phyloP scores from a whole-genome alignment of 2,113 vertebrate genomes.

The Notiomystis cincta region DNA sequence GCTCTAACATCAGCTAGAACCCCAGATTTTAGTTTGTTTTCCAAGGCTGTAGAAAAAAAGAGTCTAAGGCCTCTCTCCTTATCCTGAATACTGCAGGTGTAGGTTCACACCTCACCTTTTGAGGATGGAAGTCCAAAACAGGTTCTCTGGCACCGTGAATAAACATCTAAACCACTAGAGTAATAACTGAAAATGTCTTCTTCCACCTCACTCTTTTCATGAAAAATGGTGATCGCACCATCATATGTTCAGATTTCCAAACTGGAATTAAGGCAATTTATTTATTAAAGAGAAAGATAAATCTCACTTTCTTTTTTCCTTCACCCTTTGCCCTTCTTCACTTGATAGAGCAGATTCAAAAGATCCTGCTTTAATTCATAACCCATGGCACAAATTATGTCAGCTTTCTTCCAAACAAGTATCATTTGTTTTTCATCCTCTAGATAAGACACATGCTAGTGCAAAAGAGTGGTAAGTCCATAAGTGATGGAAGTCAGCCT shows the following conservation, averaged over 20 bases:
- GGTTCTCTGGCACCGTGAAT: fast-evolving
- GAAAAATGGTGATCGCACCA: background rate
- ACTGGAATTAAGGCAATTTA: background rate
- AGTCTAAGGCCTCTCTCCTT: background rate
- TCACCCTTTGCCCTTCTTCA: background rate
- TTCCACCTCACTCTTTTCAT: background rate
- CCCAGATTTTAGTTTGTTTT: background rate
- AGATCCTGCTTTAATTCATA: background rate
- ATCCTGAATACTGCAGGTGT: background rate
- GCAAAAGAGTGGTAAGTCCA: background rate
- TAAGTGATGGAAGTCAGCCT: background rate
- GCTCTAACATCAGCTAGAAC: background rate
- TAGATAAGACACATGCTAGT: background rate
- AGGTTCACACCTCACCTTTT: background rate
- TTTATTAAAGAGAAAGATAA: background rate
- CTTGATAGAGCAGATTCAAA: background rate
- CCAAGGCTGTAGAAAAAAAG: background rate
- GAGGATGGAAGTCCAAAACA: background rate
- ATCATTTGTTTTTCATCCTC: background rate
- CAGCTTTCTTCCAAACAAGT: background rate
- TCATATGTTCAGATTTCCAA: background rate
- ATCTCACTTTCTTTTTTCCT: background rate
- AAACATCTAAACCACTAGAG: background rate
- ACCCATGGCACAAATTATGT: background rate
- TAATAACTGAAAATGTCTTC: background rate